Percentiles rank a stretch among this genome's conserved stretches.
These are phyloP conservation scores for Drosophila nr. fundita DNA, from an alignment of 2,888 invertebrate species.

Conservation along the genomic window DNA sequence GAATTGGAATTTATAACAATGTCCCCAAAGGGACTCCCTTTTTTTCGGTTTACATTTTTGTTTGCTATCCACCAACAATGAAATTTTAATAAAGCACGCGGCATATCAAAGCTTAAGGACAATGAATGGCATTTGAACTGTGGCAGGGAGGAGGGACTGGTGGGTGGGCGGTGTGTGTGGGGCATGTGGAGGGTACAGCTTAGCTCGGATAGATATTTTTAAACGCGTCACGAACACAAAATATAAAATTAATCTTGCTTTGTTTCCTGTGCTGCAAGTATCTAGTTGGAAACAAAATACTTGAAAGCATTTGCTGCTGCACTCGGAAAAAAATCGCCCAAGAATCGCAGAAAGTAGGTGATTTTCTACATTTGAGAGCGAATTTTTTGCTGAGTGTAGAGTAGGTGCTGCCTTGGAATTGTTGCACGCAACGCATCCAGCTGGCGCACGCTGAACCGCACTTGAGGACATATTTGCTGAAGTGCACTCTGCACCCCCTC, in stretches of 20 bases:
- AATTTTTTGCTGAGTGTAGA: background rate
- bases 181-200: background rate
- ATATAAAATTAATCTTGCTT: background rate
- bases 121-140: constrained; percentile 2
- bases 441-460: constrained; percentile 33
- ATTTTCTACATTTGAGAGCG: background rate
- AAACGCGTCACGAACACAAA: constrained; percentile 6
- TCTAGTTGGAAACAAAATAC: background rate
- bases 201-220: background rate
- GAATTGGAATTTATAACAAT: constrained; percentile 79
- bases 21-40: constrained; percentile 69
- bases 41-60: background rate
- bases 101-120: constrained; percentile 53
- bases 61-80: constrained; percentile 48
- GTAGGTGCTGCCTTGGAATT: background rate
- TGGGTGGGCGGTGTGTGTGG: background rate
- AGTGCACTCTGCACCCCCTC: constrained; percentile 52
- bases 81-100: constrained; percentile 78
- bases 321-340: background rate
- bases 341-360: too few relatives aligned
- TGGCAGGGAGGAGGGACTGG: background rate
- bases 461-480: constrained; percentile 70
- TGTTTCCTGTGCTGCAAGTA: background rate
- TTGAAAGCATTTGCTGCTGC: background rate
- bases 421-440: background rate